phyloP scores from a whole-genome alignment of 2,113 vertebrate species.

The Rhizomys pruinosus region DNA sequence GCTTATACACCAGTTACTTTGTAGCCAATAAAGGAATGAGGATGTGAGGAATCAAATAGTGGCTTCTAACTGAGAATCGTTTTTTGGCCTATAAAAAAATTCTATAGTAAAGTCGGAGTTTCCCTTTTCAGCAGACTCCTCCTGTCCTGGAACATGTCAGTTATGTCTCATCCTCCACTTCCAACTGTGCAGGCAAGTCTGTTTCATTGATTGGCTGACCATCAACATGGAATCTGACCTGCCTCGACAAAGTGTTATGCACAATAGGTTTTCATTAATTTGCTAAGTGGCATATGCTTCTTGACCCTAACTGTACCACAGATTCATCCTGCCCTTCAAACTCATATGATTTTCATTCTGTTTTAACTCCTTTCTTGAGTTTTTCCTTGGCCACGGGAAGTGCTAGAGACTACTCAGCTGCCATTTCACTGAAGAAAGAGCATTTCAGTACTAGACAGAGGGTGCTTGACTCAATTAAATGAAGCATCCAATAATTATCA shows the following conservation, averaged over 20 bases:
- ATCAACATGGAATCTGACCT: background rate
- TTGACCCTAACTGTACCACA: background rate
- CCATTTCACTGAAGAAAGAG: background rate
- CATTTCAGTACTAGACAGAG: background rate
- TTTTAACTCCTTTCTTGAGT: background rate
- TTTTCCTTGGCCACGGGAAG: background rate
- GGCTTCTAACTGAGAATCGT: background rate
- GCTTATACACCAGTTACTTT: too few relatives aligned
- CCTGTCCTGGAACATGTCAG: background rate
- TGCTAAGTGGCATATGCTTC: background rate
- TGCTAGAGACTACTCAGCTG: background rate
- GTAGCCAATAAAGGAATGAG: too few relatives aligned
- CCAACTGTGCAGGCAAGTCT: background rate
- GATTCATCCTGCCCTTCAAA: background rate
- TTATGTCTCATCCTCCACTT: background rate
- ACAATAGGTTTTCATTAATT: background rate
- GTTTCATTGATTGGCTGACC: constrained; percentile 26
- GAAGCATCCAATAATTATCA: background rate
- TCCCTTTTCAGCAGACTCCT: background rate
- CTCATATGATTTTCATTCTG: background rate
- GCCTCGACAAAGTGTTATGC: background rate
- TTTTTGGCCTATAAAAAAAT: background rate
- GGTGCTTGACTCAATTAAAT: background rate
- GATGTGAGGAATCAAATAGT: background rate
- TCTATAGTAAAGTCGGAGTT: background rate